phyloP scores from a whole-genome alignment of 1,140 invertebrate genomes.

The Drosophila bipectinata region DNA sequence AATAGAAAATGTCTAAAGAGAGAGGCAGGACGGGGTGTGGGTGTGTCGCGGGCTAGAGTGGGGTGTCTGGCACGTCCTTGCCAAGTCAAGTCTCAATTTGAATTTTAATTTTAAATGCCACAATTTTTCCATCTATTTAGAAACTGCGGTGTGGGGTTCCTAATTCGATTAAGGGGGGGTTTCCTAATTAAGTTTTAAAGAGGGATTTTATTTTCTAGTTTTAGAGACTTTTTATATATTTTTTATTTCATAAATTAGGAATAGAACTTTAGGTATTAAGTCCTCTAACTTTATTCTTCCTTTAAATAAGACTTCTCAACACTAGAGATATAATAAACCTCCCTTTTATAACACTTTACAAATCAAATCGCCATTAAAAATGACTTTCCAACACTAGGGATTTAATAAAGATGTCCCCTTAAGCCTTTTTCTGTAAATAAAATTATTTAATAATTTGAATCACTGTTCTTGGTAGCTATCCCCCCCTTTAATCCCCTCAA shows the following conservation, averaged over 20 bases:
- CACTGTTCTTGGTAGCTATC: neutral
- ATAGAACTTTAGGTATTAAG: too few species aligned
- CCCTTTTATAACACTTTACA: too few species aligned
- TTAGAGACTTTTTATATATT: too few species aligned
- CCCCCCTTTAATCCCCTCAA: conserved; percentile 1
- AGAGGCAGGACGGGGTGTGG: neutral
- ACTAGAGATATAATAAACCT: too few species aligned
- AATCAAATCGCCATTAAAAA: too few species aligned
- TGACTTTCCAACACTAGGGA: neutral
- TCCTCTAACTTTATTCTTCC: too few species aligned
- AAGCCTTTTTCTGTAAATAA: neutral
- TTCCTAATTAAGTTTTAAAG: neutral
- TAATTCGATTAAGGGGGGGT: too few species aligned
- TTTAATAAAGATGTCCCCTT: too few species aligned
- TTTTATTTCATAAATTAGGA: too few species aligned
- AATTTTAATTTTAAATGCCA: conserved; percentile 82
- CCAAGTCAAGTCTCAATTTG: conserved; percentile 79
- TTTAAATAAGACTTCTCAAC: too few species aligned
- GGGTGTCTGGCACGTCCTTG: conserved; percentile 71
- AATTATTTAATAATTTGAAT: neutral
- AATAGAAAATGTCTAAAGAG: conserved; percentile 61
- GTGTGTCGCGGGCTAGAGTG: neutral
- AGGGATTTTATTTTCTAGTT: too few species aligned
- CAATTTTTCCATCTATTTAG: conserved; percentile 76
- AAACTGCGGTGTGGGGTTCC: conserved; percentile 16